Percentiles rank a stretch among this genome's conserved stretches.
Conservation (phyloP, 2,797 vertebrate species). For the Antrozous pallidus region DNA sequence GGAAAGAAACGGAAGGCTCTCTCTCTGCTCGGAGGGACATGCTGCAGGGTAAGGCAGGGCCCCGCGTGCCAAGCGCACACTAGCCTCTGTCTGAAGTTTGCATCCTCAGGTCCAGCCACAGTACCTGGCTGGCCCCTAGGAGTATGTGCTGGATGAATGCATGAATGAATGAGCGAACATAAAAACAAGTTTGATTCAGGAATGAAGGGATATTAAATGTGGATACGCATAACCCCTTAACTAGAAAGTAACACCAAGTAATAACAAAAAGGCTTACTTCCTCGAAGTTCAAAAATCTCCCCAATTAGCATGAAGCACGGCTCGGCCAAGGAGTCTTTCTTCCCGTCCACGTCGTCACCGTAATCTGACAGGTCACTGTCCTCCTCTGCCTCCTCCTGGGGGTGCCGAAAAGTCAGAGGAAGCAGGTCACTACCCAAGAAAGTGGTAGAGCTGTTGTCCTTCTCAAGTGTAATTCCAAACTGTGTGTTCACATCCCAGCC, state of each 20-base stretch:
- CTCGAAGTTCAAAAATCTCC: slow-evolving; percentile 98
- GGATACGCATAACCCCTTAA: background rate
- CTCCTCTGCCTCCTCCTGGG: slow-evolving; percentile 94
- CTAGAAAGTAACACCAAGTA: background rate
- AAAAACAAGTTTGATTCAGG: background rate
- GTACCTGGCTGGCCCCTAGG: background rate
- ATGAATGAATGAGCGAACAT: background rate
- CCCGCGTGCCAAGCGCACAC: background rate
- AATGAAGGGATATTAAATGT: background rate
- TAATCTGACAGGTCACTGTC: slow-evolving; percentile 97
- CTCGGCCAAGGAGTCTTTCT: slow-evolving; percentile 93
- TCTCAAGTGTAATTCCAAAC: background rate
- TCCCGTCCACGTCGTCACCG: slow-evolving; percentile 90
- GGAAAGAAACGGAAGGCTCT: background rate
- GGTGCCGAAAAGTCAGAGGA: background rate
- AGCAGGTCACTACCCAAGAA: background rate
- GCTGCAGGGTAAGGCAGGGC: background rate
- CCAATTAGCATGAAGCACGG: slow-evolving; percentile 99
- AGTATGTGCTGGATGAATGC: background rate
- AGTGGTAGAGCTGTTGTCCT: fast-evolving
- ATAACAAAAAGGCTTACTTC: slow-evolving; percentile 88
- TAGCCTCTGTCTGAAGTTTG: background rate
- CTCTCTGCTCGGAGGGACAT: background rate
- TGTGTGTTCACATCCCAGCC: background rate
- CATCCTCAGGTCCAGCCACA: background rate